Evolutionary conservation across 1,140 invertebrate genomes (phyloP).

Genomic region (Paraescarpia echinospica): DNA sequence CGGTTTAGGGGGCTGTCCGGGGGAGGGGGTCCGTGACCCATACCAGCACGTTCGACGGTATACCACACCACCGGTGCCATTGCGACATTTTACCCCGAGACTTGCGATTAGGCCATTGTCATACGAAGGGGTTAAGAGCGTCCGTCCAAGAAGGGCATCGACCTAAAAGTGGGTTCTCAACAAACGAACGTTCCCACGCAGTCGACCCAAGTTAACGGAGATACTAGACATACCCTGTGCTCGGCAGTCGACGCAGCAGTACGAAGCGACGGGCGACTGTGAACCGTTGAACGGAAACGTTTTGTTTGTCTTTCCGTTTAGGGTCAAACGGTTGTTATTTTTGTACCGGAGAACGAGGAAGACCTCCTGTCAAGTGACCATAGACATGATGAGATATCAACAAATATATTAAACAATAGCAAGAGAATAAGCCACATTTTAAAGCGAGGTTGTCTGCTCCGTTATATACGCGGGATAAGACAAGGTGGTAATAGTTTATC

Average conservation of each 20-base stretch:
- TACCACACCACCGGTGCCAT: neutral
- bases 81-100: neutral
- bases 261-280: neutral
- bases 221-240: neutral
- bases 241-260: neutral
- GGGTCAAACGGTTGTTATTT: too few species aligned
- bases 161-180: neutral
- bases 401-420: neutral
- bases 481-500: too few species aligned
- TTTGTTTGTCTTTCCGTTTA: neutral
- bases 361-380: neutral
- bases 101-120: neutral
- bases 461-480: too few species aligned
- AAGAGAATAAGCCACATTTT: neutral
- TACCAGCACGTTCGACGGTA: neutral
- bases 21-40: too few species aligned
- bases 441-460: too few species aligned
- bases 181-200: neutral
- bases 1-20: too few species aligned
- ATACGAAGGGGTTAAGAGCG: neutral
- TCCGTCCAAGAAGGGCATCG: neutral
- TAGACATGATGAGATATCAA: neutral
- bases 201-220: neutral
- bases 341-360: neutral
- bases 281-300: neutral